These are phyloP conservation scores for Anas platyrhynchos DNA, from an alignment of 2,113 vertebrate species.

Conservation along the genomic window DNA sequence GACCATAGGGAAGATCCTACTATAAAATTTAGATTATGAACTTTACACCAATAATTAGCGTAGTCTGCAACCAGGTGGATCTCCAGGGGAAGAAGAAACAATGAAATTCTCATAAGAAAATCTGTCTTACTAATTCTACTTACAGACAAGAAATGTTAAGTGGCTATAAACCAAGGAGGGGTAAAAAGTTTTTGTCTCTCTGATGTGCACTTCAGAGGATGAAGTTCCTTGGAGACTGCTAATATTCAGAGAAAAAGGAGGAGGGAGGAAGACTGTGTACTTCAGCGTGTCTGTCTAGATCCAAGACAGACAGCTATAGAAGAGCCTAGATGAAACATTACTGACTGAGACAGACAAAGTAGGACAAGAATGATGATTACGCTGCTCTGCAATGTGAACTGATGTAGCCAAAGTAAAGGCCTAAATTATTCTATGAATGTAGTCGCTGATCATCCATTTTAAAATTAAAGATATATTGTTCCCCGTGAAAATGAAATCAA, in stretches of 20 bases:
- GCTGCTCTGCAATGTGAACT: background rate
- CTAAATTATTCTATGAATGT: slow-evolving; percentile 28
- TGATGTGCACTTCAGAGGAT: background rate
- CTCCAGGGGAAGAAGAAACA: background rate
- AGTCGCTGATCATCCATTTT: slow-evolving; percentile 18
- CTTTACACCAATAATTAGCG: slow-evolving; percentile 12
- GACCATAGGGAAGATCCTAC: background rate
- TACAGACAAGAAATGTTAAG: background rate
- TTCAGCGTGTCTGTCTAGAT: background rate
- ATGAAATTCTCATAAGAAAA: background rate
- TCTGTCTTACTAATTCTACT: background rate
- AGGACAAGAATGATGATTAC: slow-evolving; percentile 24
- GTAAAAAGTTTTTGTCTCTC: background rate
- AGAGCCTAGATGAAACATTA: slow-evolving; percentile 25
- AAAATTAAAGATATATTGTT: slow-evolving; percentile 61
- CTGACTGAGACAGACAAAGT: background rate
- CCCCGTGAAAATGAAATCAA: slow-evolving; percentile 61
- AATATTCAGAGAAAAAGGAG: background rate
- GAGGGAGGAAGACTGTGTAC: background rate
- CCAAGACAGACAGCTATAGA: slow-evolving; percentile 4
- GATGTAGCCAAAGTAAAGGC: background rate
- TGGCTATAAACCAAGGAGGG: background rate
- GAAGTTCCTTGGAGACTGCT: background rate
- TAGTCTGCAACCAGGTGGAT: background rate
- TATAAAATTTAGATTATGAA: slow-evolving; percentile 4